These are phyloP conservation scores for Phaetusa simplex DNA, from an alignment of 2,113 vertebrate genomes.

Conservation along the genomic window DNA sequence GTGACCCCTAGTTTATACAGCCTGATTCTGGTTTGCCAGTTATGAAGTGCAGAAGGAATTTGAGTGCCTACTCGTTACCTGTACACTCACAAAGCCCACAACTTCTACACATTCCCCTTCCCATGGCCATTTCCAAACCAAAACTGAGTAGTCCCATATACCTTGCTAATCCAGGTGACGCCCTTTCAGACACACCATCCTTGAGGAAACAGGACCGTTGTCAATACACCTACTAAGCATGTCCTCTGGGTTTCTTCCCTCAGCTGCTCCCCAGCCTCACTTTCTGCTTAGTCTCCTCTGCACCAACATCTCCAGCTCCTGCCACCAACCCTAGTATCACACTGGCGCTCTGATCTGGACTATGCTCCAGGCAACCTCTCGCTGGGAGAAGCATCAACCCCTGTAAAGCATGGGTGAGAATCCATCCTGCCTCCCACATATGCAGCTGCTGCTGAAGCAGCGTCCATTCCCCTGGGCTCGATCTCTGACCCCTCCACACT, in stretches of 20 bases:
- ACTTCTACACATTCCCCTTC: neutral
- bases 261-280: neutral
- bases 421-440: neutral
- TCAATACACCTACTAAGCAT: neutral
- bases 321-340: neutral
- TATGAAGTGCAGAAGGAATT: neutral
- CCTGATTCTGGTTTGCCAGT: neutral
- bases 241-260: neutral
- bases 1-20: neutral
- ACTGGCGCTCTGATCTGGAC: neutral
- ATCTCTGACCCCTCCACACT: neutral
- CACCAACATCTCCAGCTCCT: slow-evolving; percentile 20
- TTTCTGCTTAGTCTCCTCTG: neutral
- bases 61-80: too few species aligned
- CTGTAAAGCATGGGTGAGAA: neutral
- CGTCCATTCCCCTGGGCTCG: neutral
- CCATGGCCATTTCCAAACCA: neutral
- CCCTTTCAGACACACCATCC: neutral
- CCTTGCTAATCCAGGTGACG: neutral
- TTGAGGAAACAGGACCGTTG: neutral
- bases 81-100: neutral
- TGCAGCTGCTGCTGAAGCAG: neutral
- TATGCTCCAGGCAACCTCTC: neutral
- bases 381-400: neutral
- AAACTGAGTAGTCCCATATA: neutral